Evolutionary conservation across 2,113 vertebrate species (phyloP).

Genomic region (Galeopterus variegatus): DNA sequence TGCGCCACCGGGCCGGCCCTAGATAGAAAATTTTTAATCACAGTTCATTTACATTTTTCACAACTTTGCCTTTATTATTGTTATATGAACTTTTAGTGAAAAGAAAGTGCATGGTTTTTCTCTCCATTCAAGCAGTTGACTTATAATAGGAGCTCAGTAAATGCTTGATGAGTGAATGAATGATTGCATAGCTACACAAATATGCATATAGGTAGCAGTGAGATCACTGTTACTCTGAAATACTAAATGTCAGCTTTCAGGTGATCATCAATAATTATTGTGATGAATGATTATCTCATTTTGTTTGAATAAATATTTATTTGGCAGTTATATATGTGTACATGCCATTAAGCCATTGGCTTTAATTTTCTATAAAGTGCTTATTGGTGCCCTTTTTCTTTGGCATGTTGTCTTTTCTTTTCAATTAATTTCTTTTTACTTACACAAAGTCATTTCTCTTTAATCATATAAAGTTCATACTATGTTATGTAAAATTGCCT

Average conservation of each 20-base stretch:
- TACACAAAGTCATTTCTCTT: neutral
- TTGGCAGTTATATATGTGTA: neutral
- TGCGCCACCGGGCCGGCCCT: too few species aligned
- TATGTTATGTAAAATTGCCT: neutral
- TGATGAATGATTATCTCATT: neutral
- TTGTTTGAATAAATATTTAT: neutral
- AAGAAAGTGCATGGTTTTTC: neutral
- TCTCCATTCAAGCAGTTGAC: neutral
- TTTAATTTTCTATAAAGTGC: neutral
- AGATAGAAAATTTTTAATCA: neutral
- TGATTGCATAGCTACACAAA: neutral
- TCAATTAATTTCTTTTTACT: slow-evolving; percentile 14
- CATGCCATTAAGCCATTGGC: neutral
- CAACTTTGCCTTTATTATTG: neutral
- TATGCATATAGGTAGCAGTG: neutral
- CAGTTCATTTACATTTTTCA: slow-evolving; percentile 3
- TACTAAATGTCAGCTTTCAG: neutral
- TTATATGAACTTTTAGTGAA: neutral
- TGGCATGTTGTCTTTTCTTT: neutral
- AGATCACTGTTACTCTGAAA: neutral
- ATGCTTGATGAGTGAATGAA: neutral
- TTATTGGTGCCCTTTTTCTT: neutral
- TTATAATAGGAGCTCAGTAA: neutral
- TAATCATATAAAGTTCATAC: neutral
- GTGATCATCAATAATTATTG: neutral